Conservation (phyloP, 2,113 vertebrate genomes). For the Cyanoramphus novaezelandiae region DNA sequence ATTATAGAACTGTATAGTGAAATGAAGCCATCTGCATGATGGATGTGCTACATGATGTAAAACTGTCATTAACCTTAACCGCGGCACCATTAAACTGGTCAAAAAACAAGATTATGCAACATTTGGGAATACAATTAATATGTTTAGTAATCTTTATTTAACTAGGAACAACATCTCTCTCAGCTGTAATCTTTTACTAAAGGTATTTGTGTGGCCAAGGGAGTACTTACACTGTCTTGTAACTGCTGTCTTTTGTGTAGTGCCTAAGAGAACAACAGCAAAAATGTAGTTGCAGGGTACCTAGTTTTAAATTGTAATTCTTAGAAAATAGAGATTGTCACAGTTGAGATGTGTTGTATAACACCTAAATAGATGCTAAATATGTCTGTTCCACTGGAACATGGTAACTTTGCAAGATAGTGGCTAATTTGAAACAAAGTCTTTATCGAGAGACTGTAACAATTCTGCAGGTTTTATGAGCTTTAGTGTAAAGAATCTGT, state of each 20-base stretch:
- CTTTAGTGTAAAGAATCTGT: background rate
- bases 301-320: background rate
- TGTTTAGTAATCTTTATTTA: background rate
- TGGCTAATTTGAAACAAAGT: background rate
- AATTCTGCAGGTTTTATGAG: background rate
- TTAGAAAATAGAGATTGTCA: background rate
- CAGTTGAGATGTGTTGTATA: background rate
- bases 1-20: background rate
- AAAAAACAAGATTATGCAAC: background rate
- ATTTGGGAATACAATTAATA: background rate
- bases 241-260: background rate
- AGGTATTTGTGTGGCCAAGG: background rate
- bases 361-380: background rate
- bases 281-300: background rate
- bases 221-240: background rate
- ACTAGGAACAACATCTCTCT: background rate
- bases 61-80: constrained; percentile 21
- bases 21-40: background rate
- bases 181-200: background rate
- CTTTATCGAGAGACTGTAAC: background rate
- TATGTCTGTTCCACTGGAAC: background rate
- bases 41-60: background rate
- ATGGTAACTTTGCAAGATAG: background rate
- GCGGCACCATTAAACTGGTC: background rate
- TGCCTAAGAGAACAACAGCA: background rate